Base-by-base conservation (phyloP, 2,113 vertebrate genomes). In the Manacus vitellinus region DNA sequence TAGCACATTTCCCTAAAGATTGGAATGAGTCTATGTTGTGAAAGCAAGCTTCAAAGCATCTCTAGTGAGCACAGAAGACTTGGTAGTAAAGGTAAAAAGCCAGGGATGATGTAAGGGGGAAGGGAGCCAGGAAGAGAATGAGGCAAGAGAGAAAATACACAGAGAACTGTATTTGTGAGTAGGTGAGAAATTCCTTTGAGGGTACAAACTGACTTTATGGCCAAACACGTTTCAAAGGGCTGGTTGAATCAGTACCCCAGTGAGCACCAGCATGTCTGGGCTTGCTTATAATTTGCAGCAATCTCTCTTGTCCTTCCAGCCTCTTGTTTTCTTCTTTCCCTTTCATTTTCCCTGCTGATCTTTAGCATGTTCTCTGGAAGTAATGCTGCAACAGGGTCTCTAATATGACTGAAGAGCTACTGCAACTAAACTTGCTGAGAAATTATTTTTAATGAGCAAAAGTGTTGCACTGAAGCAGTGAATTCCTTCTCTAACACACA, bases 221-320 rank as follows among this genome's bases (percentile, higher is more conserved):
- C 78, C 77, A 95, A 71, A 83, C 31, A 27, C 84, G 74, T 96
- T 97, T 94, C 91, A 78, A 76, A 62, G 54, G 89, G 88, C 97
- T 94, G 55, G 76, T 58, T 8, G n/a, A 93, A 88, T 90, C 68
- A 55, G 65, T 94, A 55, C 85, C 81, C 67, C 89, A 55, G 43
- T 62, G 71, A 86, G 94, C 77, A 95, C 82, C 52, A 79, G 56
- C 88, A 49, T 58, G 75, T 93, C 80, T 94, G 75, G 35, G 16
- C 94, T 96, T 94, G 91, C 78, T 92, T 97, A 61, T 87, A 95
- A 96, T 97, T 96, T 95, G 76, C 95, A 96, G 96, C 91, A 97
- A 95, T 93, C 84, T 62, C 1, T 95, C 91, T 97, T 94, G 47
- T 94, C 73, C 75, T 89, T 92, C 47, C 43, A 89, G 49, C 67